These are phyloP conservation scores for Dolichotis patagonum DNA, from an alignment of 2,113 vertebrate species.

Conservation along the genomic window DNA sequence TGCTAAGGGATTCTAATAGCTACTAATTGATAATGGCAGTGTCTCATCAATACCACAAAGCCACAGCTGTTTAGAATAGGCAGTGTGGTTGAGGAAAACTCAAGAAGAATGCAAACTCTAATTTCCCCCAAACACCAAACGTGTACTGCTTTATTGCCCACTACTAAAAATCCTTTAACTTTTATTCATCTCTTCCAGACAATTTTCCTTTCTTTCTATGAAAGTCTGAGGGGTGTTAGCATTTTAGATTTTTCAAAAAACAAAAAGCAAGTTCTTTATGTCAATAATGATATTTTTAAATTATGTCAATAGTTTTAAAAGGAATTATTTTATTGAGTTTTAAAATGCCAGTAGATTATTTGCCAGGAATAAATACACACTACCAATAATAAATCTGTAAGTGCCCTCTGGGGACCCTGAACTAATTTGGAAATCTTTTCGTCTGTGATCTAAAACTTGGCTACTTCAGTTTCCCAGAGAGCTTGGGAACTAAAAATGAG, in stretches of 20 bases:
- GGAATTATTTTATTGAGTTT: not conserved
- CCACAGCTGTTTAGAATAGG: not conserved
- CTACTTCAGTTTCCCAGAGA: slow-evolving; percentile 63
- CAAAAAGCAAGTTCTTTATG: not conserved
- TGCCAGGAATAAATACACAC: not conserved
- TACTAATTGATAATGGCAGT: not conserved
- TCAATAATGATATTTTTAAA: not conserved
- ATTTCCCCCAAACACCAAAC: not conserved
- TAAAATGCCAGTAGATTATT: slow-evolving; percentile 7
- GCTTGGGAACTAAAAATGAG: slow-evolving; percentile 32
- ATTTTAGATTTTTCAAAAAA: slow-evolving; percentile 12
- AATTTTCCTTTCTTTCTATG: not conserved
- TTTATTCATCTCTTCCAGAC: not conserved
- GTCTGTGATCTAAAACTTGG: slow-evolving; percentile 63
- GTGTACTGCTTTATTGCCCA: slow-evolving; percentile 9
- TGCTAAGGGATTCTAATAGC: not conserved
- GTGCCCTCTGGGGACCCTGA: not conserved
- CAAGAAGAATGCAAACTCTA: not conserved
- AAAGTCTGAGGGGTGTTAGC: not conserved
- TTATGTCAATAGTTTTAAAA: not conserved
- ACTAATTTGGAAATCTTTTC: slow-evolving; percentile 49
- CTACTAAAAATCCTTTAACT: not conserved
- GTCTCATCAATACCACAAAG: not conserved
- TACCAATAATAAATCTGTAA: slow-evolving; percentile 16
- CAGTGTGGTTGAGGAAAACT: not conserved